phyloP scores from a whole-genome alignment of 2,113 vertebrate species.

The Numida meleagris region DNA sequence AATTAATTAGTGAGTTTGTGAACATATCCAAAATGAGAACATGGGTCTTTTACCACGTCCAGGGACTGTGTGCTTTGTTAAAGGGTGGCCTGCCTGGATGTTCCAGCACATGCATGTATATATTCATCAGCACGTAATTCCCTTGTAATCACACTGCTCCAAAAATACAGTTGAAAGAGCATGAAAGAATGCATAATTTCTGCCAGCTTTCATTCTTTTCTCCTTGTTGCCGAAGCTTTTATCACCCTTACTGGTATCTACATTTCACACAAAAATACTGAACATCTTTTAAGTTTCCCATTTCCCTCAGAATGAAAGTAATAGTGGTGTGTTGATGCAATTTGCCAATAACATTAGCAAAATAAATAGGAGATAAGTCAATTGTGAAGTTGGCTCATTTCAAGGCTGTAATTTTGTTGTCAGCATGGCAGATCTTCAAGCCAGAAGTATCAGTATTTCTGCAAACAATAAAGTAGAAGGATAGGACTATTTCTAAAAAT shows the following conservation, averaged over 20 bases:
- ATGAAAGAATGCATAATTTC: conserved; percentile 23
- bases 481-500: conserved; percentile 46
- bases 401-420: conserved; percentile 37
- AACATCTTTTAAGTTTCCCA: conserved; percentile 67
- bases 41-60: neutral
- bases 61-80: neutral
- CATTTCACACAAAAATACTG: conserved; percentile 59
- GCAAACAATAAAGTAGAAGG: conserved; percentile 7
- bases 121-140: neutral
- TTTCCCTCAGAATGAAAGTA: conserved; percentile 61
- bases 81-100: neutral
- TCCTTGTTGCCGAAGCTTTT: conserved; percentile 47
- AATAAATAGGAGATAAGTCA: conserved; percentile 61
- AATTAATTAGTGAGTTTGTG: conserved; percentile 50
- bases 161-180: conserved; percentile 45
- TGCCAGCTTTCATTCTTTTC: conserved; percentile 39
- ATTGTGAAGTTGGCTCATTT: conserved; percentile 39
- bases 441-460: conserved; percentile 41
- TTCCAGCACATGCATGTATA: neutral
- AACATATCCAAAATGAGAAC: conserved; percentile 32
- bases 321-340: neutral
- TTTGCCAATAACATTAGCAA: conserved; percentile 62
- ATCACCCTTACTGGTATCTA: conserved; percentile 52
- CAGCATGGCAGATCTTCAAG: neutral
- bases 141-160: conserved; percentile 16